phyloP scores from a whole-genome alignment of 1,140 invertebrate species.

The Contarinia nasturtii region DNA sequence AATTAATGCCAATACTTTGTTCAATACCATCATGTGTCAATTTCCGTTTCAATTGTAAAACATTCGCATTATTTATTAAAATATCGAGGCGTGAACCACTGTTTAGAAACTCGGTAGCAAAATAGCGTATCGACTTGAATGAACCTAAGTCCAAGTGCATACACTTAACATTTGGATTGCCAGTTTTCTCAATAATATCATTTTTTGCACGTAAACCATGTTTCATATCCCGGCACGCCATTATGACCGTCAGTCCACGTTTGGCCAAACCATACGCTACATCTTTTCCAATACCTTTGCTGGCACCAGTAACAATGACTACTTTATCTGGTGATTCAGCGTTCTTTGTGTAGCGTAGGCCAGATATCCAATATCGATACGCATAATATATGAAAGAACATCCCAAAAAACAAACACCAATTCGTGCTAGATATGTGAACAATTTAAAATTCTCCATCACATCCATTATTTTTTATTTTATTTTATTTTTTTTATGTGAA shows the following conservation, averaged over 20 bases:
- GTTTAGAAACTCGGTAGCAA: constrained; percentile 24
- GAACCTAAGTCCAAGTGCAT: constrained; percentile 20
- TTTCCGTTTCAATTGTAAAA: constrained; percentile 26
- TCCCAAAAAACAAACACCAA: no score
- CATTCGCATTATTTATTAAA: constrained; percentile 55
- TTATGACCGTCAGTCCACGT: constrained; percentile 50
- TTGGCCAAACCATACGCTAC: constrained; percentile 43
- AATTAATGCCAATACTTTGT: constrained; percentile 40
- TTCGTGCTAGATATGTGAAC: no score
- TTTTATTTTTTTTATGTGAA: no score
- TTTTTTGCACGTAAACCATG: constrained; percentile 28
- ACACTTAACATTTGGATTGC: constrained; percentile 17
- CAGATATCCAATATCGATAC: no score
- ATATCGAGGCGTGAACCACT: constrained; percentile 36
- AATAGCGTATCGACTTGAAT: constrained; percentile 21
- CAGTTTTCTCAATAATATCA: constrained; percentile 15
- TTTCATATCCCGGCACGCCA: constrained; percentile 47
- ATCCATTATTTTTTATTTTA: no score
- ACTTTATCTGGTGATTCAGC: no score
- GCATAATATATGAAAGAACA: no score
- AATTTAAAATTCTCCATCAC: no score
- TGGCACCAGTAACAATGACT: constrained; percentile 33
- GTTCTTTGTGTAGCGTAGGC: no score
- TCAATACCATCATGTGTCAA: constrained; percentile 44
- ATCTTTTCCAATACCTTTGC: constrained; percentile 68